Base-by-base conservation (phyloP, 2,797 vertebrate genomes). In the Xiphorhynchus erythropygius region DNA sequence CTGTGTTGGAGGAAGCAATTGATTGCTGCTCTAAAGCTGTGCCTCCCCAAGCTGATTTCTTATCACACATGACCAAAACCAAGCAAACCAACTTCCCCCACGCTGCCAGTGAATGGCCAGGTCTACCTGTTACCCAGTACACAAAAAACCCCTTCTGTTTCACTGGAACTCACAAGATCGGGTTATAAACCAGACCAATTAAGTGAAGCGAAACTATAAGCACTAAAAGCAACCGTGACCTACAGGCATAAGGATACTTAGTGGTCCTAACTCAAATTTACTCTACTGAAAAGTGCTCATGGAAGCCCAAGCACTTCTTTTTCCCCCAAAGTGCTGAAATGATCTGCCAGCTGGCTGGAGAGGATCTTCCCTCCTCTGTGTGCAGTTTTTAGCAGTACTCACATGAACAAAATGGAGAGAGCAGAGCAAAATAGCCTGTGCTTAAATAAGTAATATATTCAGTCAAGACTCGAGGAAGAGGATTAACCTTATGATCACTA, bases 1-100 rank as follows among this genome's bases (percentile, higher is more conserved):
- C 30, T 41, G 57, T 68, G 42, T 78, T 59, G 88, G 78, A 74
- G 84, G 78, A 83, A 92, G 53, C 46, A 85, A 89, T 5, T 83
- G 86, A 95, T 87, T 70, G 64, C 49, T 33, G 21, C 68, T 28
- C 56, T 39, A 93, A 91, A 80, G 68, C 50, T 25, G 18, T 1
- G 70, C 52, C 52, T 32, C 52, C 50, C 18, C 30, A 89, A 74
- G 56, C 53, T 49, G 22, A 30, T 57, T 76, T 77, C 64, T 82
- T 23, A 71, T 60, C 41, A 23, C 3, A 27, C 33, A 57, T 24
- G 65, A 53, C 37, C 18, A 85, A 77, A 82, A 42, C 10, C 55
- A 80, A 87, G 57, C 33, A 75, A 60, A 71, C 18, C 18, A 22
- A 67, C 13, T 3, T 9, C 41, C 18, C 53, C 4, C 23, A 2